phyloP scores from a whole-genome alignment of 2,888 invertebrate species.

The Euplexia lucipara region DNA sequence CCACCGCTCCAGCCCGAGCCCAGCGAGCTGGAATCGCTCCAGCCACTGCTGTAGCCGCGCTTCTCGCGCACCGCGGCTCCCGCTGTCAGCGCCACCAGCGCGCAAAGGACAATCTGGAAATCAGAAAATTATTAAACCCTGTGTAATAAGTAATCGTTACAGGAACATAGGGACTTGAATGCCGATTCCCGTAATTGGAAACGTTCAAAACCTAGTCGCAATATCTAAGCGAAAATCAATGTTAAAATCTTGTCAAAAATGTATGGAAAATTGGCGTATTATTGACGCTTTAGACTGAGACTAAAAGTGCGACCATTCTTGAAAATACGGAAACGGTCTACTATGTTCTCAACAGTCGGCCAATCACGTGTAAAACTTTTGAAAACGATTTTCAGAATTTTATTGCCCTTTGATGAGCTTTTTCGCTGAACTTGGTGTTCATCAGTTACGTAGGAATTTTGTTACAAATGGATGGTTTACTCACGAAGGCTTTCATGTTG shows the following conservation, averaged over 20 bases:
- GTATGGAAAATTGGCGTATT: too few relatives aligned
- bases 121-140: neutral
- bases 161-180: too few relatives aligned
- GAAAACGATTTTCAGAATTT: neutral
- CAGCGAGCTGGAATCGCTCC: slow-evolving; percentile 12
- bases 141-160: neutral
- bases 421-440: too few relatives aligned
- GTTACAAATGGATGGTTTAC: slow-evolving; percentile 20
- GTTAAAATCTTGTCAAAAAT: too few relatives aligned
- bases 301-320: too few relatives aligned
- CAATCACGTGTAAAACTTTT: neutral
- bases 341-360: neutral
- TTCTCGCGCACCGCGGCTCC: slow-evolving; percentile 55
- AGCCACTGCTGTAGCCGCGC: slow-evolving; percentile 56
- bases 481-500: slow-evolving; percentile 62
- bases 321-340: too few relatives aligned
- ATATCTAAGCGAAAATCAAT: too few relatives aligned
- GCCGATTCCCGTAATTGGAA: too few relatives aligned
- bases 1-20: slow-evolving; percentile 22
- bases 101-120: slow-evolving; percentile 49
- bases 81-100: slow-evolving; percentile 48
- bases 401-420: too few relatives aligned
- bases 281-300: too few relatives aligned
- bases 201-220: too few relatives aligned
- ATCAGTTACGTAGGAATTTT: neutral